Conservation (phyloP, 2,113 vertebrate genomes). For the Eublepharis macularius region DNA sequence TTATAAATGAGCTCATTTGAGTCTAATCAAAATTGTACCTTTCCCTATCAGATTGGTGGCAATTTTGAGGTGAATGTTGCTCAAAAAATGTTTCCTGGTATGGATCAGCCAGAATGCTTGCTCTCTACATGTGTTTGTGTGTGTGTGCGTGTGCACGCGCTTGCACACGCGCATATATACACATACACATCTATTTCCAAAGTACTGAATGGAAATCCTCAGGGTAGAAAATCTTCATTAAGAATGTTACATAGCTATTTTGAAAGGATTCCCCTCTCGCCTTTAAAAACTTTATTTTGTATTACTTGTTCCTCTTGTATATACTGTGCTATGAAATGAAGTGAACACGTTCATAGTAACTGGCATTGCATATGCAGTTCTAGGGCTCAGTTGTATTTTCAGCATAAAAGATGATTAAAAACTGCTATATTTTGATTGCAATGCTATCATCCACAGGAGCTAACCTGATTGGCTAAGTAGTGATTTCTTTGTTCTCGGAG, state of each 20-base stretch:
- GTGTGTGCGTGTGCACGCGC: too few relatives aligned
- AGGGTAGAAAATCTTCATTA: slow-evolving; percentile 38
- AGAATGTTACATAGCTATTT: slow-evolving; percentile 35
- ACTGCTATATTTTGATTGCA: slow-evolving; percentile 78
- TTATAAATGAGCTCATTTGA: slow-evolving; percentile 90
- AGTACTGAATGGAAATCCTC: slow-evolving; percentile 38
- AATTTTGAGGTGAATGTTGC: slow-evolving; percentile 66
- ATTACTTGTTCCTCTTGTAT: slow-evolving; percentile 45
- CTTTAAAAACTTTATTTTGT: slow-evolving; percentile 2
- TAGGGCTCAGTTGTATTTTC: slow-evolving; percentile 67
- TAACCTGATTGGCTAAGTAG: slow-evolving; percentile 77
- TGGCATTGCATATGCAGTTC: slow-evolving; percentile 63
- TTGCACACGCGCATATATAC: too few relatives aligned
- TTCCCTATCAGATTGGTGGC: slow-evolving; percentile 78
- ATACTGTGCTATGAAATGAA: slow-evolving; percentile 30
- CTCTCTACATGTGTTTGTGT: not conserved
- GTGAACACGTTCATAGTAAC: slow-evolving; percentile 35
- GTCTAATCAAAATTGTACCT: slow-evolving; percentile 88
- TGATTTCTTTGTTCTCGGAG: slow-evolving; percentile 84
- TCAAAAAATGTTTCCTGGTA: slow-evolving; percentile 55
- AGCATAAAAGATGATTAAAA: slow-evolving; percentile 69
- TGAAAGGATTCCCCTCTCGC: not conserved
- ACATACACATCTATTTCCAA: too few relatives aligned
- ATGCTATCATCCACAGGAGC: slow-evolving; percentile 72
- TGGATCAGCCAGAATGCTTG: not conserved